Evolutionary conservation across 2,888 invertebrate species (phyloP), one percentile per base, ranked within the genome.

Genomic region (Tineola bisselliella): DNA sequence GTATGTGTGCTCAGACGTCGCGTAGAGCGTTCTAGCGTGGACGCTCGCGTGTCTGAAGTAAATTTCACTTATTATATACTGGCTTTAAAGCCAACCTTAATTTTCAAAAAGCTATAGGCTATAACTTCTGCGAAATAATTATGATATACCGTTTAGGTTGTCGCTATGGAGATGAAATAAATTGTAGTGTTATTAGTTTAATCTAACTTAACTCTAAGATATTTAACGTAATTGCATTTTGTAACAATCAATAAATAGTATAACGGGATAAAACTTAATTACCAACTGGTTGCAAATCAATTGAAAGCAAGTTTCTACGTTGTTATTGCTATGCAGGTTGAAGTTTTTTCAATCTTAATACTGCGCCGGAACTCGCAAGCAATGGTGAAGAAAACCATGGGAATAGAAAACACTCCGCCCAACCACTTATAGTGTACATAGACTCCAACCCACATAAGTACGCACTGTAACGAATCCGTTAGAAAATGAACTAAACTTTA

Each of bases 1-100:
- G 74, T 68, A 70, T 69, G 71, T 33, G 1, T 44, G 59, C 33
- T 63, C 72, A 77, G 76, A 75, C 77, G 77, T 77, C 74, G 74
- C 74, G 77, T 71, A 76, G 75, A 73, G 72, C 68, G 75, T 66
- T 66, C 76, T 81, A 76, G 81, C 84, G 80, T 83, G 79, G 74
- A 71, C 65, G 63, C 61, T 82, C 70, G 83, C 84, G 79, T 83
- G 84, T 65, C 65, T 52, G 61, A 63, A 66, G 74, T 66, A 68
- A 82, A 77, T 81, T 83, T 81, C 79, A 80, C 83, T 81, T 68
- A 59, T 59, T 59, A 43, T n/a, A n/a, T 43, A 59, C 44, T 13
- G 38, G 38, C 44, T 58, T 13, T 11, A 58, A 58, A 62, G 56
- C 25, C 18, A 60, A 60, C 30, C 8, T 61, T 61, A 48, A 61